A percentile compares a stretch with the other conserved stretches of the same genome.
Conservation (phyloP, 2,888 invertebrate genomes). For the Dascillus cervinus region DNA sequence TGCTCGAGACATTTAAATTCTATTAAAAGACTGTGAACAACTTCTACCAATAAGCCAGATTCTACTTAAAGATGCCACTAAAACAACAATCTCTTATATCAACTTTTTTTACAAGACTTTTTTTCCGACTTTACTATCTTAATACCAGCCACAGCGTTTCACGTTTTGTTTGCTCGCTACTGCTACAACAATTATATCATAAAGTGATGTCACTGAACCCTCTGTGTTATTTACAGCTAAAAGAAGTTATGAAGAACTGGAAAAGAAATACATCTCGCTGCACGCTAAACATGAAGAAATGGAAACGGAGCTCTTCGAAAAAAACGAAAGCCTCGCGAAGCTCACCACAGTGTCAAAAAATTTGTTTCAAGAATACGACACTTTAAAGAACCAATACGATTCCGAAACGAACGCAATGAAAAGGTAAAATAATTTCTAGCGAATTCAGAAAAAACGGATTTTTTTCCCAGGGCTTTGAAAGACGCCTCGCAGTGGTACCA, state of each 20-base stretch:
- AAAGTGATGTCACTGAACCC: too few relatives aligned
- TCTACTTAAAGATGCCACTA: too few relatives aligned
- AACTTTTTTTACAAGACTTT: too few relatives aligned
- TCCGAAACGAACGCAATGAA: slow-evolving; percentile 67
- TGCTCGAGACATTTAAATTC: too few relatives aligned
- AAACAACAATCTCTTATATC: too few relatives aligned
- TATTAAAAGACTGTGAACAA: too few relatives aligned
- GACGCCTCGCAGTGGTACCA: slow-evolving; percentile 70
- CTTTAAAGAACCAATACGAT: slow-evolving; percentile 64
- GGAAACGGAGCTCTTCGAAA: slow-evolving; percentile 53
- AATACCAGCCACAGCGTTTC: too few relatives aligned
- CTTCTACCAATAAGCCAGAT: too few relatives aligned
- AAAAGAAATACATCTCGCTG: slow-evolving; percentile 53
- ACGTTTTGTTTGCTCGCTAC: too few relatives aligned
- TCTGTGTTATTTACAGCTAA: slow-evolving; percentile 46
- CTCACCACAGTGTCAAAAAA: slow-evolving; percentile 60
- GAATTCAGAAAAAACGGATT: slow-evolving; percentile 9
- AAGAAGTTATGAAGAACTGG: slow-evolving; percentile 55
- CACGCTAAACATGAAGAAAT: slow-evolving; percentile 52
- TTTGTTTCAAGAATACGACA: slow-evolving; percentile 65
- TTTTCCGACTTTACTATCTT: too few relatives aligned
- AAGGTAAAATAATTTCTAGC: slow-evolving; percentile 42
- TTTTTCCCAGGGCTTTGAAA: slow-evolving; percentile 52
- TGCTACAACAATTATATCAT: too few relatives aligned
- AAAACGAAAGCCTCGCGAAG: slow-evolving; percentile 55